Evolutionary conservation across 2,888 invertebrate species (phyloP).

Genomic region (Cerastis leucographa): DNA sequence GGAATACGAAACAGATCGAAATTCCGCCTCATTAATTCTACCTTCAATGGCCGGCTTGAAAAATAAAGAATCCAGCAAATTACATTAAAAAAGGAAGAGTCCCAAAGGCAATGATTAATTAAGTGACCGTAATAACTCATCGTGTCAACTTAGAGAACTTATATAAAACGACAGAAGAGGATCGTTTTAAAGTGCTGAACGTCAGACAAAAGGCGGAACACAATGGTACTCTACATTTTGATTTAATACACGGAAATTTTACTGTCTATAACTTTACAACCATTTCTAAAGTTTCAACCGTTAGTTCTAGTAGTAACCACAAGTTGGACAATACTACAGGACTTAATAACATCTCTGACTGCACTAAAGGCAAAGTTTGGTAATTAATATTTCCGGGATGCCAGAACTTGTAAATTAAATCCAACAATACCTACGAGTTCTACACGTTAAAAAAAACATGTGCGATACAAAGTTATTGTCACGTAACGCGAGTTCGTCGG

Average conservation of each 20-base stretch:
- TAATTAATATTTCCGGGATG: constrained; percentile 73
- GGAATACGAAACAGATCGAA: constrained; percentile 41
- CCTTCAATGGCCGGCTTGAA: constrained; percentile 17
- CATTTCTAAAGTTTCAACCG: constrained; percentile 65
- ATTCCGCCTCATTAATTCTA: constrained; percentile 20
- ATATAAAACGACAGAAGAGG: constrained; percentile 62
- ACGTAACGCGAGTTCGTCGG: constrained; percentile 53
- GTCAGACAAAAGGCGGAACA: constrained; percentile 51
- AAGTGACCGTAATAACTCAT: constrained; percentile 78
- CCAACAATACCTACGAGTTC: constrained; percentile 44
- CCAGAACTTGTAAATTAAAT: constrained; percentile 65
- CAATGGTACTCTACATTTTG: constrained; percentile 61
- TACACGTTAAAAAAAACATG: constrained; percentile 56
- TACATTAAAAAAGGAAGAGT: constrained; percentile 63
- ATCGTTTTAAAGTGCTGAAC: constrained; percentile 54
- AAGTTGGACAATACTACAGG: constrained; percentile 74
- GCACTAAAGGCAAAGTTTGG: constrained; percentile 67
- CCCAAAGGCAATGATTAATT: constrained; percentile 75
- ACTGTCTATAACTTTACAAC: constrained; percentile 70
- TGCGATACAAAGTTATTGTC: constrained; percentile 59
- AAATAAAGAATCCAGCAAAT: constrained; percentile 56
- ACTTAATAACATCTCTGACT: constrained; percentile 63
- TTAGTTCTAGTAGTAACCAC: constrained; percentile 66
- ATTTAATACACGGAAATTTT: constrained; percentile 58
- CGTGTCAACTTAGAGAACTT: constrained; percentile 73